phyloP scores from a whole-genome alignment of 2,797 vertebrate genomes.

The Aratinga solstitialis region DNA sequence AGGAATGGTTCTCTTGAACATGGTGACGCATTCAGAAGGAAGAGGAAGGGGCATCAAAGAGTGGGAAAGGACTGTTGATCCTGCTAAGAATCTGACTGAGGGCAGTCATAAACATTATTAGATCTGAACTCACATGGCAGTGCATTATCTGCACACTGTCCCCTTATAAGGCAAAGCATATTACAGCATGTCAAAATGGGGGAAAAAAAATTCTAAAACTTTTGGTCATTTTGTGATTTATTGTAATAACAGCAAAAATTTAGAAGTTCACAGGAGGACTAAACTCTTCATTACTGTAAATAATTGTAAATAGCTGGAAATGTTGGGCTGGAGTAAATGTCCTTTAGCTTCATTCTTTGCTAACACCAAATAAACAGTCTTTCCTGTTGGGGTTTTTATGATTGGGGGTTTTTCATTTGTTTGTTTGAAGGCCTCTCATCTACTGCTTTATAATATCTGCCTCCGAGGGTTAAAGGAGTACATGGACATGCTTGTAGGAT shows the following conservation, averaged over 20 bases:
- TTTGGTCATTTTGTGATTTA: neutral
- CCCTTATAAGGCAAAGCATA: neutral
- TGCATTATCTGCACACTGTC: neutral
- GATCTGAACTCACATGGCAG: neutral
- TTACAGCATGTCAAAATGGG: neutral
- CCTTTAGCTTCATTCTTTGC: neutral
- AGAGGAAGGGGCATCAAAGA: neutral
- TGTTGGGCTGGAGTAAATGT: neutral
- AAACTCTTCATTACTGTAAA: neutral
- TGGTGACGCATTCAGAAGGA: neutral
- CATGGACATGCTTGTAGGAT: neutral
- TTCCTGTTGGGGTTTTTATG: neutral
- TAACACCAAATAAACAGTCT: neutral
- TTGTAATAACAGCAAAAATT: neutral
- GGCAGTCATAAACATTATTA: neutral
- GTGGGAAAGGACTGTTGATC: neutral
- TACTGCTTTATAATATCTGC: neutral
- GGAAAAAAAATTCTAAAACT: neutral
- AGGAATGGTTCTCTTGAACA: neutral
- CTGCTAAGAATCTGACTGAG: neutral
- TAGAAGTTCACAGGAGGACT: neutral
- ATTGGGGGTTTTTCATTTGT: neutral
- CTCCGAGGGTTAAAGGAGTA: neutral
- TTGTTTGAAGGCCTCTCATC: neutral
- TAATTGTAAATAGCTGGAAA: neutral